phyloP scores from a whole-genome alignment of 2,113 vertebrate species.

The Podilymbus podiceps region DNA sequence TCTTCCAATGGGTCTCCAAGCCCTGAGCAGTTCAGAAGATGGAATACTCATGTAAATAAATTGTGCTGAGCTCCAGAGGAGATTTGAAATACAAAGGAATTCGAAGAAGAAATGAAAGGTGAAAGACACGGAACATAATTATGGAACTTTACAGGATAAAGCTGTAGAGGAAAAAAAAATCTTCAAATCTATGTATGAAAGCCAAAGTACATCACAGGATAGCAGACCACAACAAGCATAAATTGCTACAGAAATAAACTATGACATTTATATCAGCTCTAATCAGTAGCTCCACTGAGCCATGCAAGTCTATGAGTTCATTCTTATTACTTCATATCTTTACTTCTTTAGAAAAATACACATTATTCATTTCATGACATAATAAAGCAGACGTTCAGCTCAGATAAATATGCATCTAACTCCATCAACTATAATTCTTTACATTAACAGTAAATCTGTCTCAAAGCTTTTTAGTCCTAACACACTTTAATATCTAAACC shows the following conservation, averaged over 20 bases:
- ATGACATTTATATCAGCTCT: slow-evolving; percentile 46
- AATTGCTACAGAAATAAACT: slow-evolving; percentile 42
- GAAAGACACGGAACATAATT: background rate
- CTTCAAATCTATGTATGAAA: background rate
- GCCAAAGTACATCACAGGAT: slow-evolving; percentile 33
- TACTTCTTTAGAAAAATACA: slow-evolving; percentile 53
- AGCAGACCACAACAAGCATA: slow-evolving; percentile 6
- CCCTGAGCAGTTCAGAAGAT: background rate
- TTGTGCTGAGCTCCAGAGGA: slow-evolving; percentile 19
- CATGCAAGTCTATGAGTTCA: slow-evolving; percentile 42
- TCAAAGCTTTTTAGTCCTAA: background rate
- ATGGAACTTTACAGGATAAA: background rate
- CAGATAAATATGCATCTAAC: slow-evolving; percentile 10
- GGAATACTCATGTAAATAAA: slow-evolving; percentile 30
- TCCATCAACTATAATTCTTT: background rate
- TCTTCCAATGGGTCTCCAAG: slow-evolving; percentile 13
- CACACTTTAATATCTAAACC: background rate
- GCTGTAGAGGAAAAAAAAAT: background rate
- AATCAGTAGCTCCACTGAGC: slow-evolving; percentile 59
- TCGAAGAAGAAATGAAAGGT: slow-evolving; percentile 14
- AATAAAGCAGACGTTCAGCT: slow-evolving; percentile 5
- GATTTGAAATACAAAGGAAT: slow-evolving; percentile 15
- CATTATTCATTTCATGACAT: slow-evolving; percentile 44
- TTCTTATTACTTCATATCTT: slow-evolving; percentile 52
- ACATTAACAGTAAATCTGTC: background rate